Percentiles rank a stretch among this genome's conserved stretches.
These are phyloP conservation scores for Plagiodera versicolora DNA, from an alignment of 2,888 invertebrate genomes.

Conservation along the genomic window DNA sequence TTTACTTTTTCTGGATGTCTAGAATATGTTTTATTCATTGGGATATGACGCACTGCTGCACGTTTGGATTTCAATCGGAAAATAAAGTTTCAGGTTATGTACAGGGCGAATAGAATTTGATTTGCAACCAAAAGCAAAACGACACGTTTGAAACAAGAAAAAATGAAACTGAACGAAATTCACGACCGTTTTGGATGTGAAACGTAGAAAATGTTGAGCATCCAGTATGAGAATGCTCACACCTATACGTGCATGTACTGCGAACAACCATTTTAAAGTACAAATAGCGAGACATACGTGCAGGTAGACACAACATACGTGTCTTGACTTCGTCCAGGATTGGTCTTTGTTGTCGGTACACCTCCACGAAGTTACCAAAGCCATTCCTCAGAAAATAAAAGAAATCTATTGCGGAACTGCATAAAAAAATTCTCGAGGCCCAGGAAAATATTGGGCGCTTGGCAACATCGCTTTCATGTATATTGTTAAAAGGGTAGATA, in stretches of 20 bases:
- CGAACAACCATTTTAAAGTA: not conserved
- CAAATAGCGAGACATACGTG: not conserved
- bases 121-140: too few relatives aligned
- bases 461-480: too few relatives aligned
- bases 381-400: too few relatives aligned
- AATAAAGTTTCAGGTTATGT: not conserved
- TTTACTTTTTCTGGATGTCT: not conserved
- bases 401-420: too few relatives aligned
- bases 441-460: too few relatives aligned
- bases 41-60: not conserved
- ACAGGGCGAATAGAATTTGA: too few relatives aligned
- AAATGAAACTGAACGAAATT: too few relatives aligned
- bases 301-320: not conserved
- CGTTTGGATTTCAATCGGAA: not conserved
- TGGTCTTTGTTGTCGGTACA: too few relatives aligned
- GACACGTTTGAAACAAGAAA: too few relatives aligned
- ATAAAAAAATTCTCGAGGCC: too few relatives aligned
- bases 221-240: not conserved
- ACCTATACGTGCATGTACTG: not conserved
- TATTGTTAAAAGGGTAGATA: too few relatives aligned
- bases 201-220: not conserved
- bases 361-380: too few relatives aligned
- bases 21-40: not conserved
- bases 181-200: not conserved
- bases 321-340: not conserved